Evolutionary conservation across 2,888 invertebrate species (phyloP), one percentile per base, ranked within the genome.

Genomic region (Hirtodrosophila alboralis): DNA sequence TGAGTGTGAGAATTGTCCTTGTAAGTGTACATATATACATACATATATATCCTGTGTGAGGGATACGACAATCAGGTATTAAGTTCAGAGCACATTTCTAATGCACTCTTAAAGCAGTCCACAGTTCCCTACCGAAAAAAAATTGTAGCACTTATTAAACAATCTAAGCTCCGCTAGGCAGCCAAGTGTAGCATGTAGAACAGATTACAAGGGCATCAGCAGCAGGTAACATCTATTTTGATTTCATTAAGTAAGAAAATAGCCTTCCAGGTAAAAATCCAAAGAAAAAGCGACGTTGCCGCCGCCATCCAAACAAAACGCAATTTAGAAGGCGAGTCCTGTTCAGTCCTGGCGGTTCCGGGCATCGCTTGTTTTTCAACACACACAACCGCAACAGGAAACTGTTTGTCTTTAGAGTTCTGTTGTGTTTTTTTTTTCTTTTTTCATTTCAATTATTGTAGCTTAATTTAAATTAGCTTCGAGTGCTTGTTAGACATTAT

Each of bases 401-500:
- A 73, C 45, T 56, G 52, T 51, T 52, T 52, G 43, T 28, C 23
- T 4, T 7, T 8, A 23, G n/a, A n/a, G 23, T 23, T 23, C 4
- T 9, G 10, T 47, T 28, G 7, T 12, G 30, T 53, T 27, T 31
- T 34, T 45, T n/a, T 28, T 16, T 28, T 43, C 37, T 27, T 18
- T 14, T 60, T 28, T 36, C 9, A 58, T 51, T 71, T 68, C 78
- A 79, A 85, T 85, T 79, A 85, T 71, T 64, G 79, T 51, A 54
- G 84, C 86, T 84, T 86, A 86, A 84, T 80, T 84, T 80, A 80
- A 80, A 86, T 86, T 84, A 65, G 59, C 80, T 68, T 59, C 72
- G 37, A 79, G 79, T 68, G 75, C 61, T 83, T 65, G 86, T 47
- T 53, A 67, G 64, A 83, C 62, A 79, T 84, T 84, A 77, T 58